A percentile compares a stretch with the other conserved stretches of the same genome.
phyloP scores from a whole-genome alignment of 2,888 invertebrate species.

The Mantis religiosa region DNA sequence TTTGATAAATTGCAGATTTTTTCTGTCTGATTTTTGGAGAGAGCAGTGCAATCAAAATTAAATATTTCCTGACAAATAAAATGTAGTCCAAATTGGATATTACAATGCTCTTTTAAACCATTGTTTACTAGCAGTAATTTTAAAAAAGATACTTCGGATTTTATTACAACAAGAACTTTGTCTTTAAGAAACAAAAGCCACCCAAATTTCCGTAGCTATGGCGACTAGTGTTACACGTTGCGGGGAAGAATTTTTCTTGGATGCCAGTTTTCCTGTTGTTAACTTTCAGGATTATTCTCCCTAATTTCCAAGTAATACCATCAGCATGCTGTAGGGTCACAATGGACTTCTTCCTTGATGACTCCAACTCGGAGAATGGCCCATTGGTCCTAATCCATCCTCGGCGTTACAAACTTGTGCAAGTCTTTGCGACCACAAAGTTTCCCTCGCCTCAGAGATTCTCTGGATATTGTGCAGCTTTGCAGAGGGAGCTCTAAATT shows the following conservation, averaged over 20 bases:
- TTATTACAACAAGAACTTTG: no score
- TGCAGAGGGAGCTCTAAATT: not conserved
- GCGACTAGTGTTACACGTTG: not conserved
- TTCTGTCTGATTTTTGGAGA: no score
- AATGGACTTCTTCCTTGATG: conserved; percentile 7
- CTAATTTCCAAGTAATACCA: conserved; percentile 10
- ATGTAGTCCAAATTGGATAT: no score
- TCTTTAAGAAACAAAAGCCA: not conserved
- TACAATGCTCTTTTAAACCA: no score
- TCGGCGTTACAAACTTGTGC: not conserved
- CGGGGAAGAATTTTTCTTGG: conserved; percentile 2
- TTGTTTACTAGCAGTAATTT: no score
- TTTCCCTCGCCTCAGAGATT: not conserved
- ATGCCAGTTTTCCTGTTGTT: not conserved
- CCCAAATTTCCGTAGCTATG: not conserved
- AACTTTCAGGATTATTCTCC: conserved; percentile 10
- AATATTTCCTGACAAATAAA: no score
- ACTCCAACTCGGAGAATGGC: conserved; percentile 13
- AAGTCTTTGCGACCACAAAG: conserved; percentile 2
- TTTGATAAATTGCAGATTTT: no score
- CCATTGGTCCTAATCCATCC: conserved; percentile 19
- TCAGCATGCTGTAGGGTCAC: conserved; percentile 9
- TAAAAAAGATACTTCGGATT: no score
- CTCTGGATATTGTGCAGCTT: not conserved
- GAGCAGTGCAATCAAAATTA: no score